phyloP scores from a whole-genome alignment of 1,140 invertebrate species.

The Hestina assimilis region DNA sequence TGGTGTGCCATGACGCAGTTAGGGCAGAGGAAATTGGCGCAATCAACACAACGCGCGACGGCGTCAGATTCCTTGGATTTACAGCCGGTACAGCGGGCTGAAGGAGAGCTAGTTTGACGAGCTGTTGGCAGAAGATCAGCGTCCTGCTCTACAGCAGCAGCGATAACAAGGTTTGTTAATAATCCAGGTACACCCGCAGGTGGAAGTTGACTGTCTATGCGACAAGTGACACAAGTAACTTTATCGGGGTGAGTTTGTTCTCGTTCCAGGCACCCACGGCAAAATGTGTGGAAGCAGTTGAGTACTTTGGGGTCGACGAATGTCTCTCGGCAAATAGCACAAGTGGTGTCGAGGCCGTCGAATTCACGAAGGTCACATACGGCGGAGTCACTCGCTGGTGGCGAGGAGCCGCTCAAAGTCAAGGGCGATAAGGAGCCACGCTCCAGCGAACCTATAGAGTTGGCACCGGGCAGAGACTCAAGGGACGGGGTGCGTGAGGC shows the following conservation, averaged over 20 bases:
- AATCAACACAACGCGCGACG: slow-evolving; percentile 95
- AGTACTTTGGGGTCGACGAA: slow-evolving; percentile 86
- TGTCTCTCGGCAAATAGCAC: slow-evolving; percentile 89
- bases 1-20: slow-evolving; percentile 99
- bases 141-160: slow-evolving; percentile 79
- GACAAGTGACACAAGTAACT: slow-evolving; percentile 89
- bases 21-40: slow-evolving; percentile 95
- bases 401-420: slow-evolving; percentile 89
- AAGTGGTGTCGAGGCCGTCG: slow-evolving; percentile 82
- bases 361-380: slow-evolving; percentile 83
- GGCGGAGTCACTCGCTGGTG: slow-evolving; percentile 88
- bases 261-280: slow-evolving; percentile 88
- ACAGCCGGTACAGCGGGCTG: slow-evolving; percentile 90
- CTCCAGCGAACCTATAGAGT: slow-evolving; percentile 91
- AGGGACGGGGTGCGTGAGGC: slow-evolving; percentile 88
- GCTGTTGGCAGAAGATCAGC: slow-evolving; percentile 74
- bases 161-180: slow-evolving; percentile 83
- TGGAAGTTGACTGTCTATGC: slow-evolving; percentile 83
- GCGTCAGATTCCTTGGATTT: slow-evolving; percentile 92
- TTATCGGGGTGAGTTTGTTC: slow-evolving; percentile 86
- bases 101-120: slow-evolving; percentile 62
- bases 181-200: slow-evolving; percentile 80
- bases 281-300: slow-evolving; percentile 91
- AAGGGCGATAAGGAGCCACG: slow-evolving; percentile 85
- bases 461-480: slow-evolving; percentile 92